Conservation (phyloP, 2,797 vertebrate genomes). For the Rachycentron canadum region DNA sequence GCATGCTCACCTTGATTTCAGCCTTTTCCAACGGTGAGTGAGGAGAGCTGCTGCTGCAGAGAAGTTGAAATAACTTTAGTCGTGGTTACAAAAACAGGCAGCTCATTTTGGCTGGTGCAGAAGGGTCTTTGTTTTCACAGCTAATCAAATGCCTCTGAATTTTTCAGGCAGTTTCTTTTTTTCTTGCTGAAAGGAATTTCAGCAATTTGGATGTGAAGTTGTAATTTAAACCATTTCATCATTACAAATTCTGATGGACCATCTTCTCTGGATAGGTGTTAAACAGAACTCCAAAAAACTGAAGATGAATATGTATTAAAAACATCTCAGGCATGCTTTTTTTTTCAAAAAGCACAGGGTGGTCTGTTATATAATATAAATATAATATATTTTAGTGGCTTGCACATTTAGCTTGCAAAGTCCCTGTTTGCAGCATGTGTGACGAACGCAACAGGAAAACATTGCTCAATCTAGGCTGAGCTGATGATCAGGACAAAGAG, state of each 20-base stretch:
- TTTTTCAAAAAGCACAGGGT: background rate
- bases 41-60: conserved; percentile 1
- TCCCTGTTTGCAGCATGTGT: background rate
- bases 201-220: background rate
- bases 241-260: conserved; percentile 9
- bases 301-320: conserved; percentile 12
- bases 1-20: conserved; percentile 30
- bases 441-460: conserved; percentile 30
- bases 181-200: background rate
- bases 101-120: conserved; percentile 22
- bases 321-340: conserved; percentile 6
- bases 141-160: background rate
- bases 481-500: conserved; percentile 34
- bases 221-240: background rate
- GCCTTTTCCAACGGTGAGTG: conserved; percentile 15
- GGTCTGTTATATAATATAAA: background rate
- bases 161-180: background rate
- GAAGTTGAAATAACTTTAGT: conserved; percentile 3
- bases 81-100: conserved; percentile 12
- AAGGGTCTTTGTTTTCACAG: conserved; percentile 3
- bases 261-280: conserved; percentile 1
- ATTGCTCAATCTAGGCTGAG: background rate
- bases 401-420: background rate
- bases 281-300: background rate
- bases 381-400: background rate